A percentile compares a stretch with the other conserved stretches of the same genome.
phyloP scores from a whole-genome alignment of 2,888 invertebrate genomes.

The Neoaliturus tenellus region DNA sequence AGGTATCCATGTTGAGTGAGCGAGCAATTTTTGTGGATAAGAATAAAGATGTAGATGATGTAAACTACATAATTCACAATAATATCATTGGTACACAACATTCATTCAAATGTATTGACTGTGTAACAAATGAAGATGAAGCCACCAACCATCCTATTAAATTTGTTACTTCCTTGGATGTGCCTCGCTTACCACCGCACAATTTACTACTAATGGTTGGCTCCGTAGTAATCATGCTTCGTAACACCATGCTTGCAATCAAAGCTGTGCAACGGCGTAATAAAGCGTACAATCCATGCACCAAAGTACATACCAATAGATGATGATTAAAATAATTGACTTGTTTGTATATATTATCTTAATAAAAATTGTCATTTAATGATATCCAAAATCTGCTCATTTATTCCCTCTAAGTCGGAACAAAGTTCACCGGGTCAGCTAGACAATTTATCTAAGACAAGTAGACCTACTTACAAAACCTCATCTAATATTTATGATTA shows the following conservation, averaged over 20 bases:
- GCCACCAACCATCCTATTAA: conserved; percentile 64
- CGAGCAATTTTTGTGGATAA: conserved; percentile 69
- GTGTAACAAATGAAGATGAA: conserved; percentile 62
- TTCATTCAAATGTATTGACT: conserved; percentile 67
- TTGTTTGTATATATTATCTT: neutral
- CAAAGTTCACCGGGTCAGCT: neutral
- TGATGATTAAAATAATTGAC: too few relatives aligned
- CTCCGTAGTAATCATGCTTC: conserved; percentile 65
- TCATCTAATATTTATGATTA: too few relatives aligned
- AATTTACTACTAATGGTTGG: conserved; percentile 65
- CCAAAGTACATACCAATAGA: conserved; percentile 60
- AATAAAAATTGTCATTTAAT: neutral
- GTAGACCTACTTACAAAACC: too few relatives aligned
- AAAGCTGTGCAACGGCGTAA: conserved; percentile 67
- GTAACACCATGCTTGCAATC: conserved; percentile 67
- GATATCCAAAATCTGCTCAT: neutral
- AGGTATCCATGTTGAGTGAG: conserved; percentile 61
- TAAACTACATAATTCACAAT: conserved; percentile 68
- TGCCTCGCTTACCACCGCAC: conserved; percentile 63
- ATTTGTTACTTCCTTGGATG: conserved; percentile 69
- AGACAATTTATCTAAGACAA: too few relatives aligned
- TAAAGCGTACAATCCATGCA: conserved; percentile 65
- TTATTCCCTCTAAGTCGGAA: neutral
- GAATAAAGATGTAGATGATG: conserved; percentile 68
- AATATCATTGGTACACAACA: conserved; percentile 64